phyloP scores from a whole-genome alignment of 2,888 invertebrate species.

The Neuroscelio doddi region DNA sequence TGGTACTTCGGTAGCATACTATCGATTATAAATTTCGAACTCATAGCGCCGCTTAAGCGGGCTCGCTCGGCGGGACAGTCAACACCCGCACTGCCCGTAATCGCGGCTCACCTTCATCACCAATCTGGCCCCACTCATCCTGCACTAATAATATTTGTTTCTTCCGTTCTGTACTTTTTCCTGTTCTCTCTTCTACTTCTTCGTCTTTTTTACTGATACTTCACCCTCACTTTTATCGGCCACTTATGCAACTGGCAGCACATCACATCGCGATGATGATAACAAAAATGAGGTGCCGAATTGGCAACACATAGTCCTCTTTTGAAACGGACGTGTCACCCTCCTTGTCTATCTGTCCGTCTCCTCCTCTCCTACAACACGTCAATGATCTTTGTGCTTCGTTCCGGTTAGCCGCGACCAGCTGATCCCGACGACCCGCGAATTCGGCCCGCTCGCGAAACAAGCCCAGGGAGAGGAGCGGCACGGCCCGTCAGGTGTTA shows the following conservation, averaged over 20 bases:
- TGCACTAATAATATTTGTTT: conserved; percentile 14
- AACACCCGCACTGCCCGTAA: conserved; percentile 56
- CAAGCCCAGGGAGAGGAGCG: conserved; percentile 45
- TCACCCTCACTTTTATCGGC: conserved; percentile 51
- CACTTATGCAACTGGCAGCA: conserved; percentile 65
- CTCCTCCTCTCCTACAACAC: conserved; percentile 28
- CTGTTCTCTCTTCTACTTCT: conserved; percentile 16
- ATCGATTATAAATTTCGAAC: conserved; percentile 98
- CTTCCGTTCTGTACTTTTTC: neutral
- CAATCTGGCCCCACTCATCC: conserved; percentile 55
- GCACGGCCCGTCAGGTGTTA: conserved; percentile 69
- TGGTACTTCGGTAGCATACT: conserved; percentile 97
- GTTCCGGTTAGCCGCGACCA: conserved; percentile 24
- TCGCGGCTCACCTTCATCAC: conserved; percentile 74
- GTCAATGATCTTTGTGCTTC: conserved; percentile 19
- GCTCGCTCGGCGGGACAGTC: conserved; percentile 51
- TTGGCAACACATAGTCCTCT: conserved; percentile 10
- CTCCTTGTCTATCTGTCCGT: conserved; percentile 13
- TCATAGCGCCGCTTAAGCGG: conserved; percentile 76
- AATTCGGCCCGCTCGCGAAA: conserved; percentile 46
- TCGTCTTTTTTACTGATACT: conserved; percentile 34
- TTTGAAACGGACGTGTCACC: conserved; percentile 7
- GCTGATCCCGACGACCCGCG: conserved; percentile 34
- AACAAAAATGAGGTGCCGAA: conserved; percentile 16
- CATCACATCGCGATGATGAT: conserved; percentile 52